phyloP scores from a whole-genome alignment of 2,797 vertebrate genomes.

The Microctenopoma lineatum region DNA sequence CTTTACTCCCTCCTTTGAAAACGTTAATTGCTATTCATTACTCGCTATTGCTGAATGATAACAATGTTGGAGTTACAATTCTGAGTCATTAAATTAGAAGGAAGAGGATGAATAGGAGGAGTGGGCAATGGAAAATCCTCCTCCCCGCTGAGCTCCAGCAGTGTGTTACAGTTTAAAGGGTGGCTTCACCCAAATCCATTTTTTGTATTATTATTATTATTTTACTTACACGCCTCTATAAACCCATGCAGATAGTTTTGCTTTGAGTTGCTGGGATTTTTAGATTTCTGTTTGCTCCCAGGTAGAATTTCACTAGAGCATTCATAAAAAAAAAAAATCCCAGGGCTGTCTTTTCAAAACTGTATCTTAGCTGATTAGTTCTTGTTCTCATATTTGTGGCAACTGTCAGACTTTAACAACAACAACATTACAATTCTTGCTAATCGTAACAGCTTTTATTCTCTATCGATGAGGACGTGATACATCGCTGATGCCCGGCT shows the following conservation, averaged over 20 bases:
- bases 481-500: too few relatives aligned
- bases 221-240: neutral
- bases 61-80: constrained; percentile 79
- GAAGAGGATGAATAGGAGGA: constrained; percentile 63
- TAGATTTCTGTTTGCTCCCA: neutral
- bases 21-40: constrained; percentile 79
- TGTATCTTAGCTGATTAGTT: neutral
- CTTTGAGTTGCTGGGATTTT: neutral
- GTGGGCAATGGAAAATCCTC: constrained; percentile 44
- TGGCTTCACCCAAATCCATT: constrained; percentile 21
- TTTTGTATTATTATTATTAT: neutral
- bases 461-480: too few relatives aligned
- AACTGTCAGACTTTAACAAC: too few relatives aligned
- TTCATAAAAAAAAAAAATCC: neutral
- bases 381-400: neutral
- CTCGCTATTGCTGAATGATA: constrained; percentile 76
- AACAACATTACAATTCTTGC: too few relatives aligned
- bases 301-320: neutral
- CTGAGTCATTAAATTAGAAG: constrained; percentile 78
- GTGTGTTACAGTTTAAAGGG: constrained; percentile 39
- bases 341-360: neutral
- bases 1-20: constrained; percentile 74
- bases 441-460: too few relatives aligned
- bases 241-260: constrained; percentile 8
- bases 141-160: constrained; percentile 38